phyloP scores from a whole-genome alignment of 2,797 vertebrate genomes.

The Dromococcyx pavoninus region DNA sequence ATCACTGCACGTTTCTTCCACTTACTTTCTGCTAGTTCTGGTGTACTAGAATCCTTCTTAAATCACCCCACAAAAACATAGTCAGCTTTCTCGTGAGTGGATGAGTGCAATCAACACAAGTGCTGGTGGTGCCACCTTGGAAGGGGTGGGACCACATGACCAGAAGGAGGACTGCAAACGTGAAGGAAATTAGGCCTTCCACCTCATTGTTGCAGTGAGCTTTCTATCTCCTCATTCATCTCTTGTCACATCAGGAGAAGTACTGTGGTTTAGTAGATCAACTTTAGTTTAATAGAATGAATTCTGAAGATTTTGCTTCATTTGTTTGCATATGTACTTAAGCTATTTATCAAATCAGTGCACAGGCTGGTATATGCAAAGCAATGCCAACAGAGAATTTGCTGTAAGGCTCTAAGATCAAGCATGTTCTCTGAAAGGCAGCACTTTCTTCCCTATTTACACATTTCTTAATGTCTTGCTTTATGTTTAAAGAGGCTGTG shows the following conservation, averaged over 20 bases:
- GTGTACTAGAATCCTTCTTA: neutral
- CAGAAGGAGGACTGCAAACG: neutral
- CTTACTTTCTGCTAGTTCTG: neutral
- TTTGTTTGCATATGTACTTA: neutral
- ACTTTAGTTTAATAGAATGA: neutral
- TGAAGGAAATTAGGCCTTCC: neutral
- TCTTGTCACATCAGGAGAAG: neutral
- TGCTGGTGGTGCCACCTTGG: neutral
- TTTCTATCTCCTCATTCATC: neutral
- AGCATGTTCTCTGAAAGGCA: neutral
- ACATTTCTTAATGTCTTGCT: neutral
- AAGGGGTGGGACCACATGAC: neutral
- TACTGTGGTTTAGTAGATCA: neutral
- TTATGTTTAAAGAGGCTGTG: neutral
- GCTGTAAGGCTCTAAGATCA: neutral
- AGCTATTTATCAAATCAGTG: neutral
- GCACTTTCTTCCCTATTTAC: neutral
- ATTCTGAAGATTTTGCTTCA: neutral
- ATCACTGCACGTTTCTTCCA: neutral
- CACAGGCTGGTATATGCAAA: neutral
- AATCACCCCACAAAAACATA: neutral
- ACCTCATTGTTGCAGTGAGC: neutral
- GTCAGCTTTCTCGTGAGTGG: neutral
- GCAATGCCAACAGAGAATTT: neutral
- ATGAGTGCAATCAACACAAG: neutral